Base-by-base conservation (phyloP, 2,797 vertebrate genomes). In the Scyliorhinus canicula region DNA sequence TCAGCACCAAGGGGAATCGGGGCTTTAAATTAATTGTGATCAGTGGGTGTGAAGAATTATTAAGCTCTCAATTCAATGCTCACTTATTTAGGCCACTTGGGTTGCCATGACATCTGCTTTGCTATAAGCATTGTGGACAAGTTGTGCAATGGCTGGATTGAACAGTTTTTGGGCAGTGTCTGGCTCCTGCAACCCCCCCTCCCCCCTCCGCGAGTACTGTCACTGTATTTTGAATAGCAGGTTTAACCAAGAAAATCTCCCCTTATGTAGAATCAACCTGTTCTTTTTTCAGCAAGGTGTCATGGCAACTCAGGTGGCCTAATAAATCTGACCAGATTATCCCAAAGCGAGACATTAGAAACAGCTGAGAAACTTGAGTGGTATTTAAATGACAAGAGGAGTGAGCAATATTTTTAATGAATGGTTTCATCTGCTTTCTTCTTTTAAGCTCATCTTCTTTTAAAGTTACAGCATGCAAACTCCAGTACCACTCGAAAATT, bases 11-110 rank as follows among this genome's bases (percentile, higher is more conserved):
- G 86, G 86, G 35, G n/a, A 91, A 60, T 65, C 35, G 24, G 55
- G 40, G 88, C 63, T 91, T 91, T 91, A 65, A 91, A 65, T 91
- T 91, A 91, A 91, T 91, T 91, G 88, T 91, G 88, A 91, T 91
- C 88, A 91, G 57, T 91, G 88, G 60, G 88, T 91, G 88, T 91
- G 88, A 65, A 90, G 11, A 91, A 65, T 91, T 91, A 40, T 65
- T 26, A 65, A 65, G 88, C 60, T 65, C 88, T 90, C 86, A 24
- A 60, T 5, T 90, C 86, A 44, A n/a, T 44, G 88, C 88, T 91
- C 88, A 91, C 40, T 91, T 91, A 65, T 91, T 91, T 65, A 91
- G 60, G 52, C 88, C 60, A 44, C 60, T 60, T 65, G 60, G n/a
- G 88, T 91, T 65, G 57, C 60, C 88, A 91, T 91, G 57, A 91